Evolutionary conservation across 1,140 invertebrate species (phyloP).

Genomic region (Tribolium castaneum): DNA sequence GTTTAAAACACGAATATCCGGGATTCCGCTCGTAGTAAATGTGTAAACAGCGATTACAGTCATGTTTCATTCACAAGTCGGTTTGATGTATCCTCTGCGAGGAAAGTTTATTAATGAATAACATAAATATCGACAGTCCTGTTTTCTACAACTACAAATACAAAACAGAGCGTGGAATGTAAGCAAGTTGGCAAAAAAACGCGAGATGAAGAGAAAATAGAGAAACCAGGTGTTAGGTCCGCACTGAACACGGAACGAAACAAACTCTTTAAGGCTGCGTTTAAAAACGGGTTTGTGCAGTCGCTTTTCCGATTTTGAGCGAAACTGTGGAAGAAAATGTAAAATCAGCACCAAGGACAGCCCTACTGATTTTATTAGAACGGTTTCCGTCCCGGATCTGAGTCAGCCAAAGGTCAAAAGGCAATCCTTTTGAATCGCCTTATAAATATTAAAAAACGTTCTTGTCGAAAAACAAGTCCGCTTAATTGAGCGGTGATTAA

Average conservation of each 20-base stretch:
- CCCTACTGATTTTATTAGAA: not conserved
- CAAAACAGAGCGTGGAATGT: constrained; percentile 29
- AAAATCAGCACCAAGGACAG: not conserved
- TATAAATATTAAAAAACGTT: not conserved
- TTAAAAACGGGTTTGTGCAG: not conserved
- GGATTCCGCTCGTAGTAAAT: not conserved
- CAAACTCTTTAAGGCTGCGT: not conserved
- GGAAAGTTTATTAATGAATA: constrained; percentile 21
- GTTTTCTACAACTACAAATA: not conserved
- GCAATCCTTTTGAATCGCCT: not conserved
- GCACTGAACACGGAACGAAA: constrained; percentile 3
- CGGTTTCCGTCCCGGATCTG: not conserved
- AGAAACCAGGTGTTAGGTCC: constrained; percentile 25
- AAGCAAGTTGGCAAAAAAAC: constrained; percentile 1
- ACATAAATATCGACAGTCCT: constrained; percentile 8
- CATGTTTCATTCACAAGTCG: not conserved
- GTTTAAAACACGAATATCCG: constrained; percentile 1
- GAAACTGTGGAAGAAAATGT: constrained; percentile 8
- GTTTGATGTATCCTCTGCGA: not conserved
- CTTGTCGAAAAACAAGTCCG: not conserved
- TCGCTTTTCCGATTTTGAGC: not conserved
- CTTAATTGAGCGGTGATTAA: not conserved
- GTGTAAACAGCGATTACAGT: not conserved
- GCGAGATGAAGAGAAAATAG: not conserved
- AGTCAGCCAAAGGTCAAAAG: not conserved